Conservation (phyloP, 2,888 invertebrate genomes). For the Leptinotarsa tumamoca region DNA sequence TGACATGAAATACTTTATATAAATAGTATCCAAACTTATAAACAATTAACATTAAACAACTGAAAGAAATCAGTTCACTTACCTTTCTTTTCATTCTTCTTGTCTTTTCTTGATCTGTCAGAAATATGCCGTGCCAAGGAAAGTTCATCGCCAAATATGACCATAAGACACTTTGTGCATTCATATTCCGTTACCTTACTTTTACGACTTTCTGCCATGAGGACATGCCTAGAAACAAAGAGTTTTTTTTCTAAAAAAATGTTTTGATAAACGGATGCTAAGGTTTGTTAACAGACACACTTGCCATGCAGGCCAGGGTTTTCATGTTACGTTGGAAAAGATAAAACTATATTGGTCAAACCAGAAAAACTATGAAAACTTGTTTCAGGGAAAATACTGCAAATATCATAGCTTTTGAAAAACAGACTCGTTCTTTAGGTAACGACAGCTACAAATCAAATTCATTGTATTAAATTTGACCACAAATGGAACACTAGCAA, state of each 20-base stretch:
- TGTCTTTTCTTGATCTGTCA: constrained; percentile 26
- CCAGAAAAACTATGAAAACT: background rate
- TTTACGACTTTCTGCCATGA: constrained; percentile 50
- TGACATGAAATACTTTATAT: background rate
- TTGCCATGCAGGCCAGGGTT: too few species aligned
- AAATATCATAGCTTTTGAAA: too few species aligned
- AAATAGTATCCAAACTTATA: background rate
- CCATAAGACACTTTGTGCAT: constrained; percentile 57
- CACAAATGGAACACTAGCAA: too few species aligned
- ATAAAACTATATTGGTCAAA: too few species aligned
- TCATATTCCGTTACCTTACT: constrained; percentile 57
- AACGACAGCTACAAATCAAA: too few species aligned
- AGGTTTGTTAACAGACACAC: too few species aligned
- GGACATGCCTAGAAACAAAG: constrained; percentile 52
- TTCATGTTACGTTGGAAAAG: too few species aligned
- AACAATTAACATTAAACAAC: background rate
- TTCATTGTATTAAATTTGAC: background rate
- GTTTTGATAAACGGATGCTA: too few species aligned
- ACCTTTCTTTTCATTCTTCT: constrained; percentile 42
- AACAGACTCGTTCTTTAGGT: too few species aligned
- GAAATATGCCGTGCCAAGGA: constrained; percentile 55
- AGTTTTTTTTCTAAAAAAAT: too few species aligned
- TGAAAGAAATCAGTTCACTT: background rate
- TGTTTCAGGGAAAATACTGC: background rate
- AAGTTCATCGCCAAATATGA: constrained; percentile 61